These are phyloP conservation scores for Hypocryptadius cinnamomeus DNA, from an alignment of 2,113 vertebrate species.

Conservation along the genomic window DNA sequence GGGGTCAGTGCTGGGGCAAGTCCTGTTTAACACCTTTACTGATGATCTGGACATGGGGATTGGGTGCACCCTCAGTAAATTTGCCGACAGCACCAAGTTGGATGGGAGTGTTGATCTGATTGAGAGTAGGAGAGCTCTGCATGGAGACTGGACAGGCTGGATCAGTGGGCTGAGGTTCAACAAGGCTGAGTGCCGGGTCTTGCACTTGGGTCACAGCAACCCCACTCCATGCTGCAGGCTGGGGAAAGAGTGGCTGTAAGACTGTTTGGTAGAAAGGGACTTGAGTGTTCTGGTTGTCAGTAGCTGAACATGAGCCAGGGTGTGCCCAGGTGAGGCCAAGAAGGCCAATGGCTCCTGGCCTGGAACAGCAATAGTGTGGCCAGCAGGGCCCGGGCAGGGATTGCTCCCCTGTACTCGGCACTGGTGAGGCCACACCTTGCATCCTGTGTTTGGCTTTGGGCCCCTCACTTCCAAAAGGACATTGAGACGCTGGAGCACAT, in stretches of 20 bases:
- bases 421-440: background rate
- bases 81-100: background rate
- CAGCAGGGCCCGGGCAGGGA: background rate
- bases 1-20: background rate
- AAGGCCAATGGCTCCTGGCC: background rate
- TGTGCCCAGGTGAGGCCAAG: background rate
- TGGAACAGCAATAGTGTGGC: background rate
- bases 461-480: background rate
- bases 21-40: background rate
- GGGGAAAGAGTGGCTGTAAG: background rate
- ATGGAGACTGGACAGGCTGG: background rate
- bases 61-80: background rate
- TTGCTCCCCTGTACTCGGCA: fast-evolving
- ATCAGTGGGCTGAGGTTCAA: background rate
- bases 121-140: background rate
- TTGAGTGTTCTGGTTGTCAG: background rate
- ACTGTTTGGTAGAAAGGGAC: background rate
- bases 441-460: background rate
- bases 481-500: background rate
- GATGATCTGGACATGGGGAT: background rate
- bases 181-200: background rate
- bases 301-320: background rate
- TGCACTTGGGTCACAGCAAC: background rate
- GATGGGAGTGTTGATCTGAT: background rate
- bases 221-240: background rate